These are phyloP conservation scores for Plusia festucae DNA, from an alignment of 2,888 invertebrate species.

Conservation along the genomic window DNA sequence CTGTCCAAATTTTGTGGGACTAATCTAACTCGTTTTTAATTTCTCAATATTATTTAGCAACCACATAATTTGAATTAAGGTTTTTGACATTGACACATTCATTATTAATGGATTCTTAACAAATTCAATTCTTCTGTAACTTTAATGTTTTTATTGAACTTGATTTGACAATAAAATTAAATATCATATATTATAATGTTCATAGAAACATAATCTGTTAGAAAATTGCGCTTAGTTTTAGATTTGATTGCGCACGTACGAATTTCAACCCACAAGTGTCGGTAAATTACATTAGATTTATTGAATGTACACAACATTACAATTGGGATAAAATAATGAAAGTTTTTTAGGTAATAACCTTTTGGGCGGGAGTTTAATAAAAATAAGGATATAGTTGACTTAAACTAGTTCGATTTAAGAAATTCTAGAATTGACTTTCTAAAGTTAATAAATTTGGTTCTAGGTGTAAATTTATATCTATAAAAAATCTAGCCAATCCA, in stretches of 20 bases:
- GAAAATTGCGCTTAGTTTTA: background rate
- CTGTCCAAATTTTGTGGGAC: background rate
- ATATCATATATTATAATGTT: too few relatives aligned
- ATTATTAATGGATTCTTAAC: constrained; percentile 14
- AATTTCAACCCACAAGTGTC: background rate
- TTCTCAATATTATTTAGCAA: constrained; percentile 15
- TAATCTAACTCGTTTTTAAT: background rate
- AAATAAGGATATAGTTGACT: background rate
- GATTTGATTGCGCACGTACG: background rate
- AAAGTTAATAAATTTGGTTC: constrained; percentile 24
- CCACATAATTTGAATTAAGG: constrained; percentile 23
- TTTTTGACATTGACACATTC: constrained; percentile 28
- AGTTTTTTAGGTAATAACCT: background rate
- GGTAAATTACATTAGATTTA: background rate
- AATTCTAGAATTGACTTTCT: constrained; percentile 13
- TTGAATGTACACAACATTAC: background rate
- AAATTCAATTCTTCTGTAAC: constrained; percentile 40
- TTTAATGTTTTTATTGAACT: constrained; percentile 16
- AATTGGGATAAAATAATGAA: background rate
- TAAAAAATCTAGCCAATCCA: constrained; percentile 14
- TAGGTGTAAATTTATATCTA: constrained; percentile 23
- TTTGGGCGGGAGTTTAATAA: background rate
- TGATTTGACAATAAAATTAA: constrained; percentile 2
- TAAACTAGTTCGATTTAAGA: background rate
- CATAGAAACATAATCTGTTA: background rate